These are phyloP conservation scores for Pterocles burchelli DNA, from an alignment of 2,113 vertebrate genomes.

Conservation along the genomic window DNA sequence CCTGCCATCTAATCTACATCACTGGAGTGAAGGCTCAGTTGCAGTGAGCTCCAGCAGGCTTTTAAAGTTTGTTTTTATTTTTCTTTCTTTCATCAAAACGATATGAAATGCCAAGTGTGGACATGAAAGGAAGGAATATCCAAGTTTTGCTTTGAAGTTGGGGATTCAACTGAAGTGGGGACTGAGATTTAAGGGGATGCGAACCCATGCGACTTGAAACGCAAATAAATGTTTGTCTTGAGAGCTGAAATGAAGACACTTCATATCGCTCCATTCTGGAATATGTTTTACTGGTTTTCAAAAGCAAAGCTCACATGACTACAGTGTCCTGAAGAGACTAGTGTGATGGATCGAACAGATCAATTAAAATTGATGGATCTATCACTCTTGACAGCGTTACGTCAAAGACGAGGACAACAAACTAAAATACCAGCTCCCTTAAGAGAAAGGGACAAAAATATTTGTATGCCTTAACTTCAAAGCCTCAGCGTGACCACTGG, in stretches of 20 bases:
- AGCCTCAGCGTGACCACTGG: background rate
- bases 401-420: background rate
- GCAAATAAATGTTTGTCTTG: constrained; percentile 39
- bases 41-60: constrained; percentile 7
- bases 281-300: background rate
- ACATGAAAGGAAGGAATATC: constrained; percentile 43
- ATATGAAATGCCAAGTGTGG: constrained; percentile 31
- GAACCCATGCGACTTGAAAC: background rate
- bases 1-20: background rate
- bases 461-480: constrained; percentile 40
- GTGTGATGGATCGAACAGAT: background rate
- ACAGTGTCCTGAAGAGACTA: background rate
- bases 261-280: background rate
- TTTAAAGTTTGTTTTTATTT: constrained; percentile 47
- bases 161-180: background rate
- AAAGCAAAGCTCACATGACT: background rate
- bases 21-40: background rate
- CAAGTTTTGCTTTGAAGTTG: constrained; percentile 43
- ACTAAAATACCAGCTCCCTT: background rate
- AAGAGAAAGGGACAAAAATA: constrained; percentile 35
- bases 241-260: background rate
- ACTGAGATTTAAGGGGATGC: constrained; percentile 32
- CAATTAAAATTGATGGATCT: constrained; percentile 5
- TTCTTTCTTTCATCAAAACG: constrained; percentile 39
- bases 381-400: background rate